phyloP scores from a whole-genome alignment of 2,113 vertebrate genomes.

The Eudyptes chrysolophus region DNA sequence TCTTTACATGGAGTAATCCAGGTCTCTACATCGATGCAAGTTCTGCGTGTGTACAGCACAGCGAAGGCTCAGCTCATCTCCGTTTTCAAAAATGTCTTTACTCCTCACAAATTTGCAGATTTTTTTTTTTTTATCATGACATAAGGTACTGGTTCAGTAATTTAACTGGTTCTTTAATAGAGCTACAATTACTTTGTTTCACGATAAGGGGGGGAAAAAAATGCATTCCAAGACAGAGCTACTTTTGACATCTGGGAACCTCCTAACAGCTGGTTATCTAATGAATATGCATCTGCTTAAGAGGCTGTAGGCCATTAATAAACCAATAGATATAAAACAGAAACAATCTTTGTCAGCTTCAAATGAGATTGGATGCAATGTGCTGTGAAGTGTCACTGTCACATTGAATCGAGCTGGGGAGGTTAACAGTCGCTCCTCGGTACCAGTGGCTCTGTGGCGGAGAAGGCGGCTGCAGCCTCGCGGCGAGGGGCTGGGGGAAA shows the following conservation, averaged over 20 bases:
- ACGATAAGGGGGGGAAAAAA: constrained; percentile 54
- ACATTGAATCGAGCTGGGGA: constrained; percentile 72
- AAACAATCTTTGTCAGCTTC: constrained; percentile 81
- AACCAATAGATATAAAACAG: constrained; percentile 83
- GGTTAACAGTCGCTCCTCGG: constrained; percentile 50
- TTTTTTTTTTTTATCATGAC: constrained; percentile 40
- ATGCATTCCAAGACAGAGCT: constrained; percentile 74
- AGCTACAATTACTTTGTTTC: constrained; percentile 81
- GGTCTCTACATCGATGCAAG: not conserved
- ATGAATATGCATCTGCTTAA: constrained; percentile 89
- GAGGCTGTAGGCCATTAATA: constrained; percentile 84
- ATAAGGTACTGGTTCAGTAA: constrained; percentile 78
- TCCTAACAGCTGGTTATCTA: constrained; percentile 85
- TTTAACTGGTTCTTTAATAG: constrained; percentile 82
- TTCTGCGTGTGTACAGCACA: not conserved
- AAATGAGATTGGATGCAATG: constrained; percentile 78
- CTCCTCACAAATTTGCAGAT: constrained; percentile 42
- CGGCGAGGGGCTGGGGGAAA: not conserved
- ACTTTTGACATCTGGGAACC: constrained; percentile 83
- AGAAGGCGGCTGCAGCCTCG: not conserved
- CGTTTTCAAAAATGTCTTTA: not conserved
- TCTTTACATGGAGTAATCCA: not conserved
- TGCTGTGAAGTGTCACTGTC: constrained; percentile 85
- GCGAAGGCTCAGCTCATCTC: not conserved
- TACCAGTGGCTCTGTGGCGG: not conserved